Evolutionary conservation across 2,113 vertebrate species (phyloP), one percentile per base, ranked within the genome.

Genomic region (Apteryx owenii): DNA sequence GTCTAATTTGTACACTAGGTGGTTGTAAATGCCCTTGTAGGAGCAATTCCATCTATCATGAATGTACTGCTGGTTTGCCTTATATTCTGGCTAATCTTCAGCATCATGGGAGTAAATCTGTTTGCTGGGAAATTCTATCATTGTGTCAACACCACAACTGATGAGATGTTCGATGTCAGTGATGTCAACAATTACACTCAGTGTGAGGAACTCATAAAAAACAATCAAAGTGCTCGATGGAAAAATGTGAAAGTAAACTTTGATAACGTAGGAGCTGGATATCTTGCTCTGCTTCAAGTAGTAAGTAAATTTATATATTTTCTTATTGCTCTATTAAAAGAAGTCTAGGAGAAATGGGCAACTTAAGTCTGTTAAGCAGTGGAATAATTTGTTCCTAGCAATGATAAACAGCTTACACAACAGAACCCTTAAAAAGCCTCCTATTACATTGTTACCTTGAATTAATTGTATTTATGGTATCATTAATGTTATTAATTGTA

Each of bases 51-150:
- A 51, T 99, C 99, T 61, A 99, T 99, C 97, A 99, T 99, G 98
- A 99, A 99, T 58, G 99, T 99, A 91, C 98, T 99, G 79, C 98
- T 99, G 96, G 99, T 99, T 46, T 99, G 99, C 97, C 99, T 99
- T 95, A 99, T 99, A 98, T 99, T 99, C 98, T 99, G 99, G 99
- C 98, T 99, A 81, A 99, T 99, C 97, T 99, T 99, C 98, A 99
- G 99, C 95, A 99, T 99, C 93, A 99, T 99, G 99, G 99, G 99
- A 84, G 99, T 99, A 90, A 99, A 99, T 97, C 96, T 99, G 86
- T 99, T 99, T 97, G 99, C 99, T 65, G 99, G 99, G 53, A 99
- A 99, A 95, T 99, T 98, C 97, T 97, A 98, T 94, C 95, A 96
- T 65, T 99, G 99, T 97, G 91, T 99, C 81, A 99, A 99, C 94